Base-by-base conservation (phyloP, 2,888 invertebrate species). In the Hirtodrosophila cameraria region DNA sequence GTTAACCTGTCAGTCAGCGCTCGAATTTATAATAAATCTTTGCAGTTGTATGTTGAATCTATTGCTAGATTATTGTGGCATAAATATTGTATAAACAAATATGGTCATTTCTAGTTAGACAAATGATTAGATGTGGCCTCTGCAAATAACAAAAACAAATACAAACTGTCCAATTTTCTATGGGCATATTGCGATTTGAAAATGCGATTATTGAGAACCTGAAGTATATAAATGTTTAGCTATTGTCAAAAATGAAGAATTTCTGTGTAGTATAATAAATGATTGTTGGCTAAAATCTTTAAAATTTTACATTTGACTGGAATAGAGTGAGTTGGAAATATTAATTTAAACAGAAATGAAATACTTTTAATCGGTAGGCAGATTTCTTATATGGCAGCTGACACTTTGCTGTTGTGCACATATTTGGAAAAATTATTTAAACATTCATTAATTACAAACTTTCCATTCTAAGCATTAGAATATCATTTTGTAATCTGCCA, bases 1-100 rank as follows among this genome's bases (percentile, higher is more conserved):
- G 7, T 28, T 25, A 11, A 53, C 27, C 65, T 61, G 73, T 75
- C 73, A 70, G 53, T 61, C 71, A 53, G 52, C 48, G 52, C 16
- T 60, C 36, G 67, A 52, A 58, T 67, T 72, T 50, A 46, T 68
- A 68, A 77, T 77, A 77, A 75, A 77, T 77, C 77, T 62, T 20
- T 41, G 25, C 49, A 36, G 30, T 25, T 33, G 15, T 13, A 45
- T 49, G 45, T 46, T 58, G 45, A 53, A 70, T 70, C 65, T 45
- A 30, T 58, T 42, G 71, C 55, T 42, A 25, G 54, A 43, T 66
- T 66, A 66, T 66, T 67, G 49, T 62, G 53, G 68, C 66, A 73
- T 73, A 71, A 75, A 75, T 65, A 75, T 71, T 61, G 59, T 35
- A 41, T 31, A 25, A 25, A 52, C 73, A 55, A 48, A 71, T 75